Conservation (phyloP, 2,797 vertebrate species). For the Meriones psammophilus region DNA sequence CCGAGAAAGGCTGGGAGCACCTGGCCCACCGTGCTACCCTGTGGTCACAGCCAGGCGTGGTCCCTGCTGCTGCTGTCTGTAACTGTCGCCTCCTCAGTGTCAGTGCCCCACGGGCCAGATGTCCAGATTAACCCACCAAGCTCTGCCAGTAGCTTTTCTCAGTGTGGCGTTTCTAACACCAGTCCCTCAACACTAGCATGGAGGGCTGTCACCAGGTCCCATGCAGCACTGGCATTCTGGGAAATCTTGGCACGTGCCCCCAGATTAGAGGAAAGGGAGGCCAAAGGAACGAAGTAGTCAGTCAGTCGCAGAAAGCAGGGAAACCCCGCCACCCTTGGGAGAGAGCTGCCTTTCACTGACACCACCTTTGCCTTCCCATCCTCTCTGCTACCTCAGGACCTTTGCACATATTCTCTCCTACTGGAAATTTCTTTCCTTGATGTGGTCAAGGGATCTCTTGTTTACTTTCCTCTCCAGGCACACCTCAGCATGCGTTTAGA, state of each 20-base stretch:
- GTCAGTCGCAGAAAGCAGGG: neutral
- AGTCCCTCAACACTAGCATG: neutral
- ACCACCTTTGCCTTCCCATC: neutral
- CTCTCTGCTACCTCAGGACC: neutral
- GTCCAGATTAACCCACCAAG: accelerated
- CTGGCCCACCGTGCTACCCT: accelerated
- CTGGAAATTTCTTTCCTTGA: neutral
- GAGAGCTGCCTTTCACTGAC: neutral
- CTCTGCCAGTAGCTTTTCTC: neutral
- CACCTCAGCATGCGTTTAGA: neutral
- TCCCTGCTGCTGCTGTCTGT: neutral
- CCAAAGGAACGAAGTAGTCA: neutral
- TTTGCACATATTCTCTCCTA: neutral
- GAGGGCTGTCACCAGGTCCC: neutral
- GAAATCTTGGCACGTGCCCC: neutral
- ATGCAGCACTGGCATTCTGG: accelerated
- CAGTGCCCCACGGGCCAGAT: neutral
- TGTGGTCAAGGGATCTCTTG: neutral
- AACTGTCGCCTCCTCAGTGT: neutral
- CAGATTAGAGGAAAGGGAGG: neutral
- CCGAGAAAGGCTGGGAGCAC: neutral
- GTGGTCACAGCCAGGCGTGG: accelerated
- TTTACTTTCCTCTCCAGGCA: neutral
- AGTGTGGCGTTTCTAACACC: neutral
- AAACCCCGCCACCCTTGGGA: neutral